Percentiles rank a stretch among this genome's conserved stretches.
Evolutionary conservation across 2,888 invertebrate species (phyloP).

Genomic region (Acronicta aceris): DNA sequence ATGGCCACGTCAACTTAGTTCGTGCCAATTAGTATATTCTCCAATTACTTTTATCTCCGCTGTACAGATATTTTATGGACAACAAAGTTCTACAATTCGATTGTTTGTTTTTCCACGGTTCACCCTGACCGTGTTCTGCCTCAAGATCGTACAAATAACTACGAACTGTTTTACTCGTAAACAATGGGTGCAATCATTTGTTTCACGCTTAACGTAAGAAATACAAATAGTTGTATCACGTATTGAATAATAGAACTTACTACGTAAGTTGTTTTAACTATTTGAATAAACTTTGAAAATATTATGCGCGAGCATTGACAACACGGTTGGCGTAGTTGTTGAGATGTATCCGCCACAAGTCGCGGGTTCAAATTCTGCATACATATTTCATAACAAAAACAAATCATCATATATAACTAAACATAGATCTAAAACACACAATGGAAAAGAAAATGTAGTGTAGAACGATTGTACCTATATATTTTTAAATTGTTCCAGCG

Average conservation of each 20-base stretch:
- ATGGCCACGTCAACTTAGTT: no score
- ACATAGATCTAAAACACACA: no score
- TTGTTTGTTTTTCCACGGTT: neutral
- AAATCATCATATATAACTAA: no score
- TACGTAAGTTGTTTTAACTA: neutral
- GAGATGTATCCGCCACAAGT: no score
- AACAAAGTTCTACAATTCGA: neutral
- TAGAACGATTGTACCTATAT: no score
- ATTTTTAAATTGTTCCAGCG: conserved; percentile 63
- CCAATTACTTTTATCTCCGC: no score
- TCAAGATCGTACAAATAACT: conserved; percentile 32
- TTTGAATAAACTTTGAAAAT: neutral
- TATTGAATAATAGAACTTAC: conserved; percentile 13
- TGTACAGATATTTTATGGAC: neutral
- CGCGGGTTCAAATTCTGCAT: no score
- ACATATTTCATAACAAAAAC: no score
- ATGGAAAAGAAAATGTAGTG: no score
- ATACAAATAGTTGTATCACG: conserved; percentile 23
- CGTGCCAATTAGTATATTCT: no score
- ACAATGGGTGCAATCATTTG: conserved; percentile 36
- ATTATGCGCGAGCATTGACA: no score
- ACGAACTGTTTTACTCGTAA: conserved; percentile 31
- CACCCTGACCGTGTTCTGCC: conserved; percentile 24
- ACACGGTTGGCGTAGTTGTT: no score
- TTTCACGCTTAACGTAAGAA: conserved; percentile 25